Conservation (phyloP, 2,113 vertebrate genomes). For the Semicossyphus pulcher region DNA sequence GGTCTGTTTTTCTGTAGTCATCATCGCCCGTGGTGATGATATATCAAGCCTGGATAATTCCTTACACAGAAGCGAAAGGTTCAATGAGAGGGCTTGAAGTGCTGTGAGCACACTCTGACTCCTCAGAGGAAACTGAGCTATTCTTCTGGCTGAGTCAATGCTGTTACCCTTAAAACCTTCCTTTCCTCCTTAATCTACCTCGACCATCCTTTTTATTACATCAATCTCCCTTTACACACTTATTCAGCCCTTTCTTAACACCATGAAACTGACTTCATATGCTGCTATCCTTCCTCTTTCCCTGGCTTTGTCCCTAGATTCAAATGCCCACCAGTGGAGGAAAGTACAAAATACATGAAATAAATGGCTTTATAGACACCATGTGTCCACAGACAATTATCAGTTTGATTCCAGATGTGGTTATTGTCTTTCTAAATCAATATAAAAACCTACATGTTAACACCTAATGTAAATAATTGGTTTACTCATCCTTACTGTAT, state of each 20-base stretch:
- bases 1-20: not conserved
- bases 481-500: slow-evolving; percentile 12
- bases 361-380: not conserved
- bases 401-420: too few species aligned
- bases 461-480: slow-evolving; percentile 14
- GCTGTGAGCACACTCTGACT: not conserved
- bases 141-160: not conserved
- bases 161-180: not conserved
- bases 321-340: not conserved
- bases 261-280: slow-evolving; percentile 7
- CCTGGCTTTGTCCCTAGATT: not conserved
- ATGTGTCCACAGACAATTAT: not conserved
- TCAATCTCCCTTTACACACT: not conserved
- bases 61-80: not conserved
- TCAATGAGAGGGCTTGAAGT: not conserved
- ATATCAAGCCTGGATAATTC: not conserved
- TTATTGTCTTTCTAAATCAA: too few species aligned
- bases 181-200: not conserved
- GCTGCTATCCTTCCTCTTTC: not conserved
- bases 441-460: slow-evolving; percentile 11
- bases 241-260: not conserved
- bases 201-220: slow-evolving; percentile 9
- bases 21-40: not conserved
- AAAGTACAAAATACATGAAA: not conserved
- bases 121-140: not conserved